Conservation (phyloP, 2,888 invertebrate species). For the Drosophila bunnanda region DNA sequence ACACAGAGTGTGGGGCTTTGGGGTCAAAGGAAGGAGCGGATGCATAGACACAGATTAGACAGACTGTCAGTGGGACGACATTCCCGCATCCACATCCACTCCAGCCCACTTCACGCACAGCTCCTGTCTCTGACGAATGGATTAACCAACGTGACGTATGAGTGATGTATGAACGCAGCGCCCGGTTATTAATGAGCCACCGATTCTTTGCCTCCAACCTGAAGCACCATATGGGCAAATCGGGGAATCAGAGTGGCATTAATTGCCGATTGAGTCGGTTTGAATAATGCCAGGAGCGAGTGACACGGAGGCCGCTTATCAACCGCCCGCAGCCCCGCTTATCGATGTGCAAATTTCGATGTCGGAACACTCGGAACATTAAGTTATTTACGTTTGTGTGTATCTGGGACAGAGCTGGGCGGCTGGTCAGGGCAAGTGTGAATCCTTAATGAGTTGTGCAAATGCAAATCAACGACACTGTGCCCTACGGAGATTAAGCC, state of each 20-base stretch:
- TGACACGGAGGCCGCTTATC: constrained; percentile 21
- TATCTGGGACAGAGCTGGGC: background rate
- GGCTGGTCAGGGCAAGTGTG: constrained; percentile 33
- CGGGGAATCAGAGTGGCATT: constrained; percentile 57
- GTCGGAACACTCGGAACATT: constrained; percentile 37
- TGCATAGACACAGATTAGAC: constrained; percentile 34
- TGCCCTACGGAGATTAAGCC: constrained; percentile 44
- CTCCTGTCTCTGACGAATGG: constrained; percentile 55
- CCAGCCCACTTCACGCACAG: constrained; percentile 11
- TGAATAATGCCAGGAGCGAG: constrained; percentile 29
- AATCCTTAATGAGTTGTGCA: constrained; percentile 49
- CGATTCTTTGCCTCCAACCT: constrained; percentile 41
- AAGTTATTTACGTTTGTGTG: constrained; percentile 32
- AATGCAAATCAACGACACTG: constrained; percentile 56
- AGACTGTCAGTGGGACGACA: constrained; percentile 13
- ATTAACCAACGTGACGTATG: constrained; percentile 76
- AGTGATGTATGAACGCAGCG: constrained; percentile 70
- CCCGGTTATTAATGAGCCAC: constrained; percentile 69
- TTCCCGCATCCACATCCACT: background rate
- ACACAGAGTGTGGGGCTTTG: constrained; percentile 13
- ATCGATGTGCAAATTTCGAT: constrained; percentile 40
- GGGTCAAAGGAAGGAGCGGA: background rate
- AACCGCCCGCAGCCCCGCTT: constrained; percentile 28
- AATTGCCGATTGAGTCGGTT: constrained; percentile 65
- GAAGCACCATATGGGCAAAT: constrained; percentile 10